A percentile compares a stretch with the other conserved stretches of the same genome.
phyloP scores from a whole-genome alignment of 2,888 invertebrate genomes.

The Microctonus aethiopoides region DNA sequence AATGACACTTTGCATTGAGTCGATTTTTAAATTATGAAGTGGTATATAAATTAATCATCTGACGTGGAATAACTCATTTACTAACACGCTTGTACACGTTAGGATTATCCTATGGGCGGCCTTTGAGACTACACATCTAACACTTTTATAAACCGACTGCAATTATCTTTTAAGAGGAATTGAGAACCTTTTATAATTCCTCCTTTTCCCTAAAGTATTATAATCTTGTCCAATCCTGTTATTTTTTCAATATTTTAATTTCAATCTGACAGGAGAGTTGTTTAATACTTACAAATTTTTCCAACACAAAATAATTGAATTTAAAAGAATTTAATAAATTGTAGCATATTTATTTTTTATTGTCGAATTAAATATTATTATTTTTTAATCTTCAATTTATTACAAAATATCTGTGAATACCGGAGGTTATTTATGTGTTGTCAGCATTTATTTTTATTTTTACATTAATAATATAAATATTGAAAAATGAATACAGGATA shows the following conservation, averaged over 20 bases:
- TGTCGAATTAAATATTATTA: no score
- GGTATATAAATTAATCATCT: background rate
- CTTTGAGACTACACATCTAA: background rate
- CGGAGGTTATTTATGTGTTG: no score
- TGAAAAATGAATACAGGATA: no score
- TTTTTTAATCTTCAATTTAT: no score
- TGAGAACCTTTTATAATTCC: background rate
- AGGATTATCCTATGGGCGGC: background rate
- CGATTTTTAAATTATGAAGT: background rate
- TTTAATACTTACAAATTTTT: no score
- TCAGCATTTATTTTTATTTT: background rate
- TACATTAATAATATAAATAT: background rate
- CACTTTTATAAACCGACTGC: background rate
- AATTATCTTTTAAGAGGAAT: background rate
- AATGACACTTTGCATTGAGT: no score
- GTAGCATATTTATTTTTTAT: no score
- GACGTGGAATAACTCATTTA: background rate
- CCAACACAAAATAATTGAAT: no score
- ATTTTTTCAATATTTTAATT: background rate
- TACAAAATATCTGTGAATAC: no score
- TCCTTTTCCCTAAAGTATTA: background rate
- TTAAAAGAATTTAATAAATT: no score
- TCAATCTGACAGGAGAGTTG: no score
- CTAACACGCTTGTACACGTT: background rate
- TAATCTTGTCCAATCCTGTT: background rate